Base-by-base conservation (phyloP, 1,140 invertebrate species). In the Prorops nasuta region DNA sequence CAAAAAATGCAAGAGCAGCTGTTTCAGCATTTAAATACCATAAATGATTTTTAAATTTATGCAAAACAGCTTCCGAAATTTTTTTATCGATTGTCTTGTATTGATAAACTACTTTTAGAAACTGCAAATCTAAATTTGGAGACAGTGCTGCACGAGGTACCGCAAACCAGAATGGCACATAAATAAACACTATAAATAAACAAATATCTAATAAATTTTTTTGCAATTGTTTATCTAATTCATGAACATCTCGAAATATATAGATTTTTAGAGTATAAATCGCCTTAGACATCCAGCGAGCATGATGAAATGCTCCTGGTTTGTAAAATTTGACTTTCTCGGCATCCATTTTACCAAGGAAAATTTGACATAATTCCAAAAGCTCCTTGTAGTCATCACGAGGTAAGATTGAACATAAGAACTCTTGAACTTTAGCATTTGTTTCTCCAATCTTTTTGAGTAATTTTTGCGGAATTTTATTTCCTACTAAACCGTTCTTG, bases 231-330 rank as follows among this genome's bases (percentile, higher is more conserved):
- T 50, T 39, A 20, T 52, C 57, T 18, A 71, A 39, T 14, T 49
- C 42, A 49, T 68, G 70, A 38, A 54, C 39, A 14, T 58, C 37
- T 39, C 49, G 56, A 58, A 74, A 65, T 42, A 70, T 34, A 38
- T 51, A 71, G 17, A 74, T 63, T 63, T 76, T 74, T 15, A 76
- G 50, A 18, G 37, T 50, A 45, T 74, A 72, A 24, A 47, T 56
- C 10, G 67, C 67, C 58, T 68, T 77, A 50, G 69, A 56, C 63
- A 75, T 69, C 66, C 69, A 74, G 18, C 71, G 31, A 44, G 70
- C 64, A 46, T 68, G 60, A 56, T 68, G 60, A 48, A 71, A 52
- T 22, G 67, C 56, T 46, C 63, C 60, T 40, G 63, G 65, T 37
- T 45, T 40, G 8, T 37, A 15, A 44, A 72, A 68, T 20, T 42